These are phyloP conservation scores for Acanthis flammea DNA, from an alignment of 2,797 vertebrate species.

Conservation along the genomic window DNA sequence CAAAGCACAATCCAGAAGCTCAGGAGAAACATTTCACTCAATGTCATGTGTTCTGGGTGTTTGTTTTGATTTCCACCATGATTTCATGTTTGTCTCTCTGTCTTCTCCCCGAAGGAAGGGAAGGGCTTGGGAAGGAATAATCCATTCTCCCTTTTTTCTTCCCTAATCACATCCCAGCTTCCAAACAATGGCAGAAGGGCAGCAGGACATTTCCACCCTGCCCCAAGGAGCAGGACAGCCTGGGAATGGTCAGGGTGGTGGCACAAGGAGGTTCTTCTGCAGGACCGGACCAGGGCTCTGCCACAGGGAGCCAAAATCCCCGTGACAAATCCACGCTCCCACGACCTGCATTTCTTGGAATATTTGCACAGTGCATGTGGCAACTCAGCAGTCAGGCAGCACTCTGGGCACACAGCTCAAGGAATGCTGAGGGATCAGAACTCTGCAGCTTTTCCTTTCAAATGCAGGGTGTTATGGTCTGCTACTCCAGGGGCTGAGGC, in stretches of 20 bases:
- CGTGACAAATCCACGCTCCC: neutral
- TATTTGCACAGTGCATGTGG: neutral
- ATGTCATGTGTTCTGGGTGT: neutral
- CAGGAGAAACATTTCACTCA: neutral
- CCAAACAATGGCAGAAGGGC: neutral
- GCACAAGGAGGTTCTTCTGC: neutral
- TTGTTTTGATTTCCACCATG: neutral
- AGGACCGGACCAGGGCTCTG: neutral
- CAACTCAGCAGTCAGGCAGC: neutral
- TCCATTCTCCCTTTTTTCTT: neutral
- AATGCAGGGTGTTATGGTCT: rapidly evolving
- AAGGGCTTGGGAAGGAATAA: neutral
- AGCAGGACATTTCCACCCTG: neutral
- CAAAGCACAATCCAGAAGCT: neutral
- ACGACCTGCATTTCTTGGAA: neutral
- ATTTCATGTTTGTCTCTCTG: neutral
- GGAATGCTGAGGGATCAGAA: neutral
- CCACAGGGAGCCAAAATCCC: neutral
- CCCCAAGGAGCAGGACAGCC: neutral
- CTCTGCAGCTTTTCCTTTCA: neutral
- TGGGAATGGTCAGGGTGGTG: neutral
- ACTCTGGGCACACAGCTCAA: neutral
- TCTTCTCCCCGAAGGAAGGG: neutral
- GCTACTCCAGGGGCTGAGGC: neutral
- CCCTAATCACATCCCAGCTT: neutral